Percentiles rank a stretch among this genome's conserved stretches.
phyloP scores from a whole-genome alignment of 2,797 vertebrate species.

The Urocyon cinereoargenteus region DNA sequence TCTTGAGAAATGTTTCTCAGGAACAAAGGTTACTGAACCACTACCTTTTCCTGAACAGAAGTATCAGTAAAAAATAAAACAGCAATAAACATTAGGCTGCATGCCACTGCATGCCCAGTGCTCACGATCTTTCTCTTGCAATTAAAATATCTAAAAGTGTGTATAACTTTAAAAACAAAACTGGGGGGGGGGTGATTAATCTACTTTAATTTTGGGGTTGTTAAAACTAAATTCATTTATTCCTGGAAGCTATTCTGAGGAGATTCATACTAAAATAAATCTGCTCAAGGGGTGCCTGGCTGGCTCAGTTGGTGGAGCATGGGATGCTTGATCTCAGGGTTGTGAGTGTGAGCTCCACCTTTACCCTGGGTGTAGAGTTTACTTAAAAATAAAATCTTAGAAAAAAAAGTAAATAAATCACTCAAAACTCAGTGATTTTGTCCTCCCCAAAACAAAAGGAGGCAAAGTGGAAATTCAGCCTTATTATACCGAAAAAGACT shows the following conservation, averaged over 20 bases:
- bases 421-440: conserved; percentile 6
- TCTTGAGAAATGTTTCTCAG: conserved; percentile 36
- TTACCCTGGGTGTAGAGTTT: background rate
- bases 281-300: background rate
- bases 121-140: background rate
- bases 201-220: background rate
- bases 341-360: background rate
- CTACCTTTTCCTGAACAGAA: conserved; percentile 31
- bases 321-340: background rate
- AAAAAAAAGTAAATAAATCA: background rate
- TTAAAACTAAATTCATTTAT: conserved; percentile 6
- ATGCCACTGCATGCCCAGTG: background rate
- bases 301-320: background rate
- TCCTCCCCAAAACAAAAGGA: background rate
- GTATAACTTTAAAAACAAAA: background rate
- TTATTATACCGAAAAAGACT: background rate
- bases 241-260: background rate
- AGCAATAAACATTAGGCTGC: background rate
- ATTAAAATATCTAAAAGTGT: background rate
- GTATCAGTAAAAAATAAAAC: background rate
- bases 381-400: background rate
- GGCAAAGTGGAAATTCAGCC: background rate
- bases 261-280: background rate
- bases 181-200: background rate
- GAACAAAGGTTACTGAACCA: conserved; percentile 40